Base-by-base conservation (phyloP, 1,140 invertebrate genomes). In the Leptinotarsa defecta region DNA sequence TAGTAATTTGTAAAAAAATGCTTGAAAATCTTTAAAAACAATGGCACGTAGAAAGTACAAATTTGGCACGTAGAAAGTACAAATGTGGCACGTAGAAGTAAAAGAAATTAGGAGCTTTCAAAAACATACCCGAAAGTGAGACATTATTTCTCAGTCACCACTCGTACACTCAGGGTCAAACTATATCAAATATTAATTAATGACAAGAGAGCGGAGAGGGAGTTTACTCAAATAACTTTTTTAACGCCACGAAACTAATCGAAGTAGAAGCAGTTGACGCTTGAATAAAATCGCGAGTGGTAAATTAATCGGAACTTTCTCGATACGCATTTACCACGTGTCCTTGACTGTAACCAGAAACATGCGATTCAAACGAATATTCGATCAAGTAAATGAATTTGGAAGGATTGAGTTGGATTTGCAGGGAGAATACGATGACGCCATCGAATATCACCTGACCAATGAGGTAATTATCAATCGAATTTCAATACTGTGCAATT, bases 331-430 rank as follows among this genome's bases (percentile, higher is more conserved):
- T 43, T 57, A n/a, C 52, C 52, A 24, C 17, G 65, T 68, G 65
- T 65, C 20, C 27, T 22, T 65, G 64, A 11, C 11, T 27, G 27
- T 13, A 34, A 34, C 22, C n/a, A 43, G 20, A 49, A 74, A 77
- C 22, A 78, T 78, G 77, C 57, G 77, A 19, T 71, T 78, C 52
- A 76, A 78, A 71, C 49, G 74, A 13, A 74, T 78, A 20, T 73
- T 76, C 22, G 69, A 65, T 11, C 74, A 74, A 68, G 52, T 78
- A 3, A 78, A 78, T 57, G 77, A 76, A 65, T 76, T 78, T 19
- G 77, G 77, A 8, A 74, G 77, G 43, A 64, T 78, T 13, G 77
- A 78, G 48, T 27, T 74, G 13, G 74, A 76, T 64, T 57, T 24
- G 17, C 62, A 48, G 17, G 67, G 57, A 8, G 74, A 68, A 22